A percentile compares a stretch with the other conserved stretches of the same genome.
These are phyloP conservation scores for Agrochola litura DNA, from an alignment of 2,888 invertebrate genomes.

Conservation along the genomic window DNA sequence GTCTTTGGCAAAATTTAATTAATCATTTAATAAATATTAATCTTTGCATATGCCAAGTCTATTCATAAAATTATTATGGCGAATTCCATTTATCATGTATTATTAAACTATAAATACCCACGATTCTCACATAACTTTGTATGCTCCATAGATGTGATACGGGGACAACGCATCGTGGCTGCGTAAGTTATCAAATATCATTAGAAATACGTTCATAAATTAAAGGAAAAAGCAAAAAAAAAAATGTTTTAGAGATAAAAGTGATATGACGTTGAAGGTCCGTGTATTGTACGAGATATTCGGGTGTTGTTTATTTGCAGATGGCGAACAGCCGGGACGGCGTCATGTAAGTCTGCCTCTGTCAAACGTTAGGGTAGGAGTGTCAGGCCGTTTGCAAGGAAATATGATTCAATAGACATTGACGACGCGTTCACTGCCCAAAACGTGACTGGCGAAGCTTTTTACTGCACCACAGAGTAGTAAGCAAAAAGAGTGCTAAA, in stretches of 20 bases:
- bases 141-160: conserved; percentile 63
- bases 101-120: not conserved
- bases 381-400: conserved; percentile 61
- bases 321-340: conserved; percentile 57
- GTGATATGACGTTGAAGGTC: conserved; percentile 56
- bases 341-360: conserved; percentile 62
- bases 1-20: conserved; percentile 1
- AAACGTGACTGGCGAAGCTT: conserved; percentile 37
- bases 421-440: not conserved
- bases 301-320: conserved; percentile 65
- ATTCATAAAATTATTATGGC: conserved; percentile 2
- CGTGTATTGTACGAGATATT: conserved; percentile 60
- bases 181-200: conserved; percentile 66
- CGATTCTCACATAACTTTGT: conserved; percentile 52
- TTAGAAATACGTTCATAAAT: conserved; percentile 42
- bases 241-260: conserved; percentile 50
- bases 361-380: conserved; percentile 57
- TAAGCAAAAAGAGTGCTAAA: conserved; percentile 32
- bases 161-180: conserved; percentile 59
- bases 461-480: conserved; percentile 10
- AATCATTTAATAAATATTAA: conserved; percentile 36
- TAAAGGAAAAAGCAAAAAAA: conserved; percentile 54
- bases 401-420: conserved; percentile 12
- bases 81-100: conserved; percentile 18
- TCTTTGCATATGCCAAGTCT: conserved; percentile 4